Conservation (phyloP, 2,797 vertebrate species). For the Spheniscus humboldti region DNA sequence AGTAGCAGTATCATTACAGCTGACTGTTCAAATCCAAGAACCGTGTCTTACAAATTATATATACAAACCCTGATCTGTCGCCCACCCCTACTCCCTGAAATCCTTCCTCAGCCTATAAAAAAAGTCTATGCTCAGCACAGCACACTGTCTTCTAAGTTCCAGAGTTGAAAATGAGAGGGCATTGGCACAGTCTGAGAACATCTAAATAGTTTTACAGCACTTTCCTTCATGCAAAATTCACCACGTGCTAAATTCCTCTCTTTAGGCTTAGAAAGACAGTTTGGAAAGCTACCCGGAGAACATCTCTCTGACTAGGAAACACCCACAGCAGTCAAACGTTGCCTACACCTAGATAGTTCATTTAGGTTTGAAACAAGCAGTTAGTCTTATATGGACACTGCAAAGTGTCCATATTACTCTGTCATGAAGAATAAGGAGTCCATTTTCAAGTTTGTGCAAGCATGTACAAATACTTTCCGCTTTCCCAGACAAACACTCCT, state of each 20-base stretch:
- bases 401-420: neutral
- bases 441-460: neutral
- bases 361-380: neutral
- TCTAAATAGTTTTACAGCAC: neutral
- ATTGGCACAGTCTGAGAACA: neutral
- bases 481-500: neutral
- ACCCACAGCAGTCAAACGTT: neutral
- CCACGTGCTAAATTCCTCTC: neutral
- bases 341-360: neutral
- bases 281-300: neutral
- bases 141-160: neutral
- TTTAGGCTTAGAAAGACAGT: neutral
- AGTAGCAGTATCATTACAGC: constrained; percentile 33
- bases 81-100: neutral
- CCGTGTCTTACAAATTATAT: constrained; percentile 45
- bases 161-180: neutral
- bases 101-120: neutral
- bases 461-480: neutral
- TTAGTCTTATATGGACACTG: neutral
- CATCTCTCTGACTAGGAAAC: neutral
- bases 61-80: constrained; percentile 35
- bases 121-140: neutral
- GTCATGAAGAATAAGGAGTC: neutral
- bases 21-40: constrained; percentile 43
- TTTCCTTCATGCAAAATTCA: neutral